Base-by-base conservation (phyloP, 2,888 invertebrate genomes). In the Belgica antarctica region DNA sequence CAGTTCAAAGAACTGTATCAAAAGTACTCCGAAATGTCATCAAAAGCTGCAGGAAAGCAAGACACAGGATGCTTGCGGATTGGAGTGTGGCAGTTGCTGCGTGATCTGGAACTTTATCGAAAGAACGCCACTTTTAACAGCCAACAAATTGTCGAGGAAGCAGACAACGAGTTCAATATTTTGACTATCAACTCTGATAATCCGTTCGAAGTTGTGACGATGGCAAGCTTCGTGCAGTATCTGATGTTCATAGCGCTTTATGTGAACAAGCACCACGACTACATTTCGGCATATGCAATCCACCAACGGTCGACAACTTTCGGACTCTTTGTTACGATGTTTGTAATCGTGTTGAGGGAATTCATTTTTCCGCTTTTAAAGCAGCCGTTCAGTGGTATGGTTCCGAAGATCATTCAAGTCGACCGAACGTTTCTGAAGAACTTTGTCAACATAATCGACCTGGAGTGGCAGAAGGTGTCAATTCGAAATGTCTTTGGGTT, bases 151-250 rank as follows among this genome's bases (percentile, higher is more conserved):
- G 22, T 68, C 7, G 19, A 68, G 8, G 52, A 41, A 10, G 68
- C 68, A 4, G 52, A 68, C 25, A 27, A 52, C 17, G 27, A 28
- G 10, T 68, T 68, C 46, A 41, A 68, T 12, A 52, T 68, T 19
- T n/a, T 68, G 15, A 31, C 31, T 8, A 3, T 68, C 7, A 31
- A 68, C 34, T 15, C 28, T 2, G 2, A 27, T 1, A 19, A 68
- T 52, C 31, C 68, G 12, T 52, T 52, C 10, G 68, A 68, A 68
- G 34, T 68, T 17, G 68, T 68, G n/a, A 31, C 68, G 19, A 68
- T 68, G 28, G 10, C 52, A 19, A 68, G 22, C 19, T 17, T 68
- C 3, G 15, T 68, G 28, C 28, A 68, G 17, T 68, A 68, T 25
- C 2, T 68, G 12, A n/a, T 68, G 15, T 52, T 12, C 22, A 10